phyloP scores from a whole-genome alignment of 2,113 vertebrate genomes.

The Athene noctua region DNA sequence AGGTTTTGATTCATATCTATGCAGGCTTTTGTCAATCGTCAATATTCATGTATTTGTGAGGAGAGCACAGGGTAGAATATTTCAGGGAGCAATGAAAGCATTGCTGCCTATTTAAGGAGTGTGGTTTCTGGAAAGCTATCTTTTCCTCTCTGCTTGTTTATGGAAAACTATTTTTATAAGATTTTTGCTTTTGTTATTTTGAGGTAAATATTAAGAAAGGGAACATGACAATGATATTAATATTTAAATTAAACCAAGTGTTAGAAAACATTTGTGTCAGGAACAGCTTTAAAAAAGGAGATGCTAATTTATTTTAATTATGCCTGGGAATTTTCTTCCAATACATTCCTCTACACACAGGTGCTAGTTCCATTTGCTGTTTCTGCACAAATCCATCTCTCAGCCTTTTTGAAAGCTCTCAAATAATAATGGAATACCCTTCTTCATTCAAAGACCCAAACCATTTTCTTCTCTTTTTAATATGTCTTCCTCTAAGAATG shows the following conservation, averaged over 20 bases:
- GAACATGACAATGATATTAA: neutral
- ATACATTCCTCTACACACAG: neutral
- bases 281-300: neutral
- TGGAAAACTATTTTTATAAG: neutral
- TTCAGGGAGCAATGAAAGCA: neutral
- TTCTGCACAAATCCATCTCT: neutral
- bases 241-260: neutral
- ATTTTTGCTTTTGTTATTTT: neutral
- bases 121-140: neutral
- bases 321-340: neutral
- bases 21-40: constrained; percentile 29
- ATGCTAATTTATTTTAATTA: neutral
- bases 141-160: neutral
- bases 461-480: neutral
- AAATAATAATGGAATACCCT: neutral
- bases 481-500: neutral
- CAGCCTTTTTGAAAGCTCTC: neutral
- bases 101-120: neutral
- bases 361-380: neutral
- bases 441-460: neutral
- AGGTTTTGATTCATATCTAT: constrained; percentile 19
- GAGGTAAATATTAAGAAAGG: neutral
- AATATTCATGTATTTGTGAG: neutral
- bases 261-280: neutral
- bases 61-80: neutral